Evolutionary conservation across 1,140 invertebrate genomes (phyloP).

Genomic region (Ceratosolen fusciceps): DNA sequence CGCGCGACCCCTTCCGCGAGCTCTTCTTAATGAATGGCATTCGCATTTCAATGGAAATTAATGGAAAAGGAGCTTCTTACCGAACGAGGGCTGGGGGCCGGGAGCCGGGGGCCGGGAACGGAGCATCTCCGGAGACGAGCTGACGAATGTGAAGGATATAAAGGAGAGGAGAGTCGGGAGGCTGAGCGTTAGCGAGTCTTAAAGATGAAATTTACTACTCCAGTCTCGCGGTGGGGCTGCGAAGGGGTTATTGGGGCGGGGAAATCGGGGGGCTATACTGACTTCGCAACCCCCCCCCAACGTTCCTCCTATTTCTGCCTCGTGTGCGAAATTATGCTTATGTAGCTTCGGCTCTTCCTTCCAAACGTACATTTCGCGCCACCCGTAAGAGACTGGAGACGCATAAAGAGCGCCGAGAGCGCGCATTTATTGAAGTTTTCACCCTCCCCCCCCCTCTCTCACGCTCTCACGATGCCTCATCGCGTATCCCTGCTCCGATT

Average conservation of each 20-base stretch:
- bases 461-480: no score
- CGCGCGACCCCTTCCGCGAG: neutral
- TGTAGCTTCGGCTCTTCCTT: neutral
- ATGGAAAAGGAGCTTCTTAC: constrained; percentile 28
- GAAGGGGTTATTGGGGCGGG: constrained; percentile 47
- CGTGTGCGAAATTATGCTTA: neutral
- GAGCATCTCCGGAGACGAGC: neutral
- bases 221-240: no score
- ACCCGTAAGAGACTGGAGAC: neutral
- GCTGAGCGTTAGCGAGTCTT: constrained; percentile 28
- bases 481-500: no score
- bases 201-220: constrained; percentile 39
- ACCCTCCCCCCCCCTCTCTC: no score
- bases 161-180: neutral
- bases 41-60: constrained; percentile 37
- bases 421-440: neutral
- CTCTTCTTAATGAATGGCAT: constrained; percentile 28
- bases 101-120: neutral
- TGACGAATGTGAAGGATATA: neutral
- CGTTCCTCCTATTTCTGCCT: neutral
- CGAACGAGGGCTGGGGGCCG: neutral
- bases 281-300: no score
- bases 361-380: neutral
- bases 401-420: neutral
- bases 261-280: no score